A percentile compares a stretch with the other conserved stretches of the same genome.
Conservation (phyloP, 2,797 vertebrate genomes). For the Falco concolor region DNA sequence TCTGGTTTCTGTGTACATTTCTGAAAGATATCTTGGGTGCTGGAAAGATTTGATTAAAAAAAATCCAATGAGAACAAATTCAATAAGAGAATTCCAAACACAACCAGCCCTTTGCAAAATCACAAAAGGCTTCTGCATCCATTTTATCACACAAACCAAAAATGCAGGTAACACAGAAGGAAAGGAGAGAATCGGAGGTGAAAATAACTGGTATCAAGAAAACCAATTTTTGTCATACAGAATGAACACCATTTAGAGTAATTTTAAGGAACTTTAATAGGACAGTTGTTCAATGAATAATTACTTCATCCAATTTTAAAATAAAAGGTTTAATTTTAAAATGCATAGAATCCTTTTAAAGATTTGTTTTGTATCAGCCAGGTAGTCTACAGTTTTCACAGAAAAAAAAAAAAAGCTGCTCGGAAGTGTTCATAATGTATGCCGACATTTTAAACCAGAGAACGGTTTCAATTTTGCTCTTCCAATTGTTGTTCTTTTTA, state of each 20-base stretch:
- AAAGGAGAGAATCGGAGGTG: background rate
- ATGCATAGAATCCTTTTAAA: conserved; percentile 44
- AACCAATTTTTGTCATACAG: background rate
- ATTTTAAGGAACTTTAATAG: conserved; percentile 47
- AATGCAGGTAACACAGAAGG: background rate
- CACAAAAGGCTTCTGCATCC: conserved; percentile 9
- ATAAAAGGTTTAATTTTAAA: conserved; percentile 40
- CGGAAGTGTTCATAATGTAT: background rate
- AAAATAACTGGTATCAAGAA: conserved; percentile 10
- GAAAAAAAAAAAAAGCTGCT: conserved; percentile 54
- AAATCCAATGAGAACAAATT: background rate
- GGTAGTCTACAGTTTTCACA: conserved; percentile 37
- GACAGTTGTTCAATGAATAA: conserved; percentile 25
- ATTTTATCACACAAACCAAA: conserved; percentile 21
- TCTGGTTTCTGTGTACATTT: conserved; percentile 49
- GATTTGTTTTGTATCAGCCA: conserved; percentile 25
- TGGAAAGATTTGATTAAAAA: background rate
- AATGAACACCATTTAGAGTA: conserved; percentile 35
- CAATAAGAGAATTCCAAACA: conserved; percentile 32
- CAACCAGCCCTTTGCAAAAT: conserved; percentile 61
- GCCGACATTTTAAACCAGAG: conserved; percentile 34
- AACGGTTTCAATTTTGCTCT: conserved; percentile 31
- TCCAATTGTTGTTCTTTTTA: conserved; percentile 1
- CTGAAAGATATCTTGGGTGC: conserved; percentile 48
- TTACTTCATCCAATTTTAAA: conserved; percentile 41